phyloP scores from a whole-genome alignment of 2,797 vertebrate genomes.

The Euthynnus affinis region DNA sequence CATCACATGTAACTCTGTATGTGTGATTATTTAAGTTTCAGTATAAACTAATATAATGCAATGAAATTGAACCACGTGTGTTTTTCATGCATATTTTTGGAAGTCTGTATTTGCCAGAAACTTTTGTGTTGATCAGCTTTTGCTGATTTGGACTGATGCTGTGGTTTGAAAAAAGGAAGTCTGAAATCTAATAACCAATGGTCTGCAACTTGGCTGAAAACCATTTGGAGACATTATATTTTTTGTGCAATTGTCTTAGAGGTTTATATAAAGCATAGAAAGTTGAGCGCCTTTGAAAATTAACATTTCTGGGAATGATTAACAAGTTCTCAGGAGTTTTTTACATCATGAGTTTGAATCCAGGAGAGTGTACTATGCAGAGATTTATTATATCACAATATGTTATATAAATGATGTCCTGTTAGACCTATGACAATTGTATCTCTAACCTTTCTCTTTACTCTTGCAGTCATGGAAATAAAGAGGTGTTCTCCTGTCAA shows the following conservation, averaged over 20 bases:
- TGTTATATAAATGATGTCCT: no score
- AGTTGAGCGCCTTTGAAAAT: no score
- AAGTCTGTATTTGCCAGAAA: not conserved
- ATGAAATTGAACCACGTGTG: not conserved
- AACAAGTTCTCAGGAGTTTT: no score
- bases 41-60: not conserved
- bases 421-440: not conserved
- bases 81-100: not conserved
- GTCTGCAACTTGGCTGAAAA: not conserved
- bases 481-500: constrained; percentile 97
- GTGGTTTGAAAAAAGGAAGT: not conserved
- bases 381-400: no score
- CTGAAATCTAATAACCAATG: not conserved
- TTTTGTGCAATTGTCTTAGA: no score
- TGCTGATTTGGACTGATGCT: not conserved
- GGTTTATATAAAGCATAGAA: no score
- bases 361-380: no score
- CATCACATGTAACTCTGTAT: not conserved
- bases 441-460: constrained; percentile 19
- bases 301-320: no score
- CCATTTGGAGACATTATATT: no score
- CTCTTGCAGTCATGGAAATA: constrained; percentile 93
- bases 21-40: not conserved
- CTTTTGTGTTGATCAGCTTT: not conserved
- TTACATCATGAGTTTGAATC: no score